Conservation (phyloP, 2,888 invertebrate species). For the Mimumesa dahlbomi region DNA sequence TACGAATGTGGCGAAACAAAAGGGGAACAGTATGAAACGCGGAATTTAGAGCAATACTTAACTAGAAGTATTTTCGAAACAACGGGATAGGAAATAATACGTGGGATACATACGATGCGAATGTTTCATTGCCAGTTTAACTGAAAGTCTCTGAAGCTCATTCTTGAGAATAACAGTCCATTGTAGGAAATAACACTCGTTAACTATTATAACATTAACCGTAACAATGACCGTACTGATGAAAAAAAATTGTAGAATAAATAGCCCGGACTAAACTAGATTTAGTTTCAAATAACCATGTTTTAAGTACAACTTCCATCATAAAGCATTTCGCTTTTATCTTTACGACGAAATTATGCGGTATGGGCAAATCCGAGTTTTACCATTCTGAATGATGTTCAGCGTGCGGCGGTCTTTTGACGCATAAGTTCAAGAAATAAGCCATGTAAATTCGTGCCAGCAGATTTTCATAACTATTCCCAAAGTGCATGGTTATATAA, state of each 20-base stretch:
- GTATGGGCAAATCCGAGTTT: slow-evolving; percentile 34
- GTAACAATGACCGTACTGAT: neutral
- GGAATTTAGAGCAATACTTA: too few species aligned
- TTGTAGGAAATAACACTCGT: neutral
- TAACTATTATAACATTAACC: slow-evolving; percentile 26
- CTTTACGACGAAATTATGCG: slow-evolving; percentile 61
- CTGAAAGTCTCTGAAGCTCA: too few species aligned
- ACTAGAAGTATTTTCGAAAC: too few species aligned
- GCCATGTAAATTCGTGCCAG: neutral
- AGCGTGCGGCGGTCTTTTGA: slow-evolving; percentile 39
- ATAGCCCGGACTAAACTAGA: neutral
- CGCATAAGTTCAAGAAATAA: slow-evolving; percentile 34
- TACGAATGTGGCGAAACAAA: too few species aligned
- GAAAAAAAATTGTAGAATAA: too few species aligned
- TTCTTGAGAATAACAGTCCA: too few species aligned
- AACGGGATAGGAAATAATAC: too few species aligned
- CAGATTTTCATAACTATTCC: neutral
- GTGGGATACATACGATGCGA: too few species aligned
- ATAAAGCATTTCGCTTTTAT: slow-evolving; percentile 37
- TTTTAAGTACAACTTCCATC: slow-evolving; percentile 15
- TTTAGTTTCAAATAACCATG: slow-evolving; percentile 22
- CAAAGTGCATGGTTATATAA: neutral
- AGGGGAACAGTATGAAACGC: too few species aligned
- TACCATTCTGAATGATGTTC: slow-evolving; percentile 23
- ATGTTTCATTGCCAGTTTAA: too few species aligned